Conservation (phyloP, 35 echinoderm and acorn worm species). For the Strongylocentrotus purpuratus region DNA sequence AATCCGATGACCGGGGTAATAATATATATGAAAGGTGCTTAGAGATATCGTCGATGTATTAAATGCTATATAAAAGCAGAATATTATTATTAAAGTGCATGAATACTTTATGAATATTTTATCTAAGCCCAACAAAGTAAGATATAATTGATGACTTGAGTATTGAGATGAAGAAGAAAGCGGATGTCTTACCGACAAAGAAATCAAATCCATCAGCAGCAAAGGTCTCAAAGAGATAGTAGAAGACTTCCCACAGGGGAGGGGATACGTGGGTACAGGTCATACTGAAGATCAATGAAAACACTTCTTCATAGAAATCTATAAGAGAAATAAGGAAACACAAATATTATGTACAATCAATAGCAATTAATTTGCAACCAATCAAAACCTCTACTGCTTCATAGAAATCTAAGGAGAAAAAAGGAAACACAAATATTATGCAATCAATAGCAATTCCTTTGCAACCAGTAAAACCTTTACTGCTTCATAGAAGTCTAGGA, state of each 20-base stretch:
- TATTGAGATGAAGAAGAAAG: no score
- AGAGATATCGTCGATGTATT: no score
- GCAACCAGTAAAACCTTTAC: no score
- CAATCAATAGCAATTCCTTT: no score
- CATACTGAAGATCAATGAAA: conserved; percentile 93
- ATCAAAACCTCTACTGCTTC: no score
- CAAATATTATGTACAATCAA: not conserved
- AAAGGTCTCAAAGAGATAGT: conserved; percentile 87
- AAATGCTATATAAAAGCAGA: no score
- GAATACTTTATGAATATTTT: not conserved
- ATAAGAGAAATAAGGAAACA: not conserved
- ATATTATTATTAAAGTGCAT: no score
- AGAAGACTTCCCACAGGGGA: conserved; percentile 94
- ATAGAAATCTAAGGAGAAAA: not conserved
- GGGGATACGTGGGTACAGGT: conserved; percentile 96
- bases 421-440: not conserved
- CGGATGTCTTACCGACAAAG: conserved; percentile 81
- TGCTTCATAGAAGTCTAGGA: no score
- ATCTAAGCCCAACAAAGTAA: not conserved
- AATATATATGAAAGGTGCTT: no score
- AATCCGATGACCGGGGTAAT: no score
- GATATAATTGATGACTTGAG: no score
- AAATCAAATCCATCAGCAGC: conserved; percentile 89
- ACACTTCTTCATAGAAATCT: conserved; percentile 99
- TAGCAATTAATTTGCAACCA: not conserved